phyloP scores from a whole-genome alignment of 2,888 invertebrate species.

The Empis livida region DNA sequence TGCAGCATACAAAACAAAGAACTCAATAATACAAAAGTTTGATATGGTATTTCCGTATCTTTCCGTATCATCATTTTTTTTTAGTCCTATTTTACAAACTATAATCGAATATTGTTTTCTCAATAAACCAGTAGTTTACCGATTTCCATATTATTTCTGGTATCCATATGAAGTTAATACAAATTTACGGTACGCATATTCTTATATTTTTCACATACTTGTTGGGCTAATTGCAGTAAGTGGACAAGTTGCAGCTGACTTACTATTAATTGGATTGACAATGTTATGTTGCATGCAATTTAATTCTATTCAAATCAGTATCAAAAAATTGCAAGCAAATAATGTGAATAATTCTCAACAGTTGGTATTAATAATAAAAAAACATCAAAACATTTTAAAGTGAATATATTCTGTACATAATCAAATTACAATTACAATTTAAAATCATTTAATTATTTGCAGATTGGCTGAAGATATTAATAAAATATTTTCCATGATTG shows the following conservation, averaged over 20 bases:
- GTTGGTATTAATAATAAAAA: too few relatives aligned
- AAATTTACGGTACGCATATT: background rate
- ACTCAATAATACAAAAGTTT: background rate
- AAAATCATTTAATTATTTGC: background rate
- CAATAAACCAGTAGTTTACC: background rate
- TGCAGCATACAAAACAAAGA: background rate
- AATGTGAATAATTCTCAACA: too few relatives aligned
- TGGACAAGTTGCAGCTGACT: background rate
- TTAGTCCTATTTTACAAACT: constrained; percentile 4
- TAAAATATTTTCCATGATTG: too few relatives aligned
- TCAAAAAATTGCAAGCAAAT: background rate
- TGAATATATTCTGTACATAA: too few relatives aligned
- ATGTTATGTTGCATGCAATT: background rate
- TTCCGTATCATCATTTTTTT: constrained; percentile 7
- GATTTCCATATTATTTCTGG: background rate
- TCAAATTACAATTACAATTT: too few relatives aligned
- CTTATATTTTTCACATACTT: background rate
- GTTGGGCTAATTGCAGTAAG: background rate
- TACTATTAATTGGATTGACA: background rate
- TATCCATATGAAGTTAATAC: background rate
- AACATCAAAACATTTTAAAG: too few relatives aligned
- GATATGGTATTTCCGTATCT: background rate
- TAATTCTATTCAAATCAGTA: background rate
- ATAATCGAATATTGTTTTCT: constrained; percentile 2
- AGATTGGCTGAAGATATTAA: too few relatives aligned